Evolutionary conservation across 2,888 invertebrate species (phyloP).

Genomic region (Stegophylla sp.): DNA sequence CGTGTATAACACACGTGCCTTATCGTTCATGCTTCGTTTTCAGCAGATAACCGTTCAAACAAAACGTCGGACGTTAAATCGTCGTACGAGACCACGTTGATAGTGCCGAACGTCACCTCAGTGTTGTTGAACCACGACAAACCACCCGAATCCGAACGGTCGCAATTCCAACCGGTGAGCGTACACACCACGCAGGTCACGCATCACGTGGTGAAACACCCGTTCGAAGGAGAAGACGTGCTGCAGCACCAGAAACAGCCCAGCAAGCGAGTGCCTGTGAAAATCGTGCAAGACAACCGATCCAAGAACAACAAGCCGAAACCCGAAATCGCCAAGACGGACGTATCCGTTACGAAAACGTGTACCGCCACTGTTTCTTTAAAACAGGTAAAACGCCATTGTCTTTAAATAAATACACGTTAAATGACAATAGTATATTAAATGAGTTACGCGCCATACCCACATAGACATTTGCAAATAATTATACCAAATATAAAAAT

Average conservation of each 20-base stretch:
- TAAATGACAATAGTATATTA: too few species aligned
- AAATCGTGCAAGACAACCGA: constrained; percentile 52
- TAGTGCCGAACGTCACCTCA: constrained; percentile 41
- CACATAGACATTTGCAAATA: too few species aligned
- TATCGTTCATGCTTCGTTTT: too few species aligned
- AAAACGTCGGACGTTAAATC: too few species aligned
- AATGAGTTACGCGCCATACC: too few species aligned
- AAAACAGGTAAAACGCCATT: constrained; percentile 33
- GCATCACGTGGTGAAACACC: constrained; percentile 2
- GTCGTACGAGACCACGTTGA: constrained; percentile 24
- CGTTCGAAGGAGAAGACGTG: neutral
- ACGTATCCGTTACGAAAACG: constrained; percentile 19
- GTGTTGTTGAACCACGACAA: constrained; percentile 46
- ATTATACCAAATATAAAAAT: too few species aligned
- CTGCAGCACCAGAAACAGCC: constrained; percentile 1
- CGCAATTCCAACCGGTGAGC: constrained; percentile 39
- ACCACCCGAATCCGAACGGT: constrained; percentile 25
- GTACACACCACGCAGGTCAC: constrained; percentile 22
- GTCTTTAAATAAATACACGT: too few species aligned
- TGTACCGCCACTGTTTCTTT: constrained; percentile 37
- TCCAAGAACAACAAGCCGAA: neutral
- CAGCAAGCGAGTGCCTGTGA: constrained; percentile 44
- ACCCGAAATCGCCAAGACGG: neutral
- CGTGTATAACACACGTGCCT: too few species aligned
- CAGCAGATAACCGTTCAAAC: too few species aligned